A percentile compares a stretch with the other conserved stretches of the same genome.
phyloP scores from a whole-genome alignment of 2,888 invertebrate species.

The Mimachlamys varia region DNA sequence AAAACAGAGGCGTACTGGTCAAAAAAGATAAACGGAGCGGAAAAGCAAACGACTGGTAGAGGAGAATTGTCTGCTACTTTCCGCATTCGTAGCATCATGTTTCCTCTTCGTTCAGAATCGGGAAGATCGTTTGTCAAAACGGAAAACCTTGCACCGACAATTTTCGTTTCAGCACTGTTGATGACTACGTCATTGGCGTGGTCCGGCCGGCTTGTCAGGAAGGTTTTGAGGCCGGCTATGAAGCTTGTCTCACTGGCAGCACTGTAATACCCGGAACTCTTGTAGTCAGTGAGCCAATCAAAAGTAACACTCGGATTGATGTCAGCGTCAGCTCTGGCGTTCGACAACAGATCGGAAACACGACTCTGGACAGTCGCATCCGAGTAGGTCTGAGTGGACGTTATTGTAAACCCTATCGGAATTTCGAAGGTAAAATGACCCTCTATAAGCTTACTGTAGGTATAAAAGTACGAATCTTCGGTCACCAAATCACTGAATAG shows the following conservation, averaged over 20 bases:
- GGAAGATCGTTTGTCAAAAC: constrained; percentile 89
- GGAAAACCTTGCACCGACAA: background rate
- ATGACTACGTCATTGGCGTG: constrained; percentile 39
- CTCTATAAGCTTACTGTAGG: constrained; percentile 54
- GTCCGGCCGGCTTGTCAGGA: background rate
- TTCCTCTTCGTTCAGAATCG: constrained; percentile 84
- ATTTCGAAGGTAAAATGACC: constrained; percentile 57
- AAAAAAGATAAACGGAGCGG: constrained; percentile 66
- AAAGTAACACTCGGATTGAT: background rate
- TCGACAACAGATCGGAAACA: background rate
- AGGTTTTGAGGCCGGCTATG: background rate
- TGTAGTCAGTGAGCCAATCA: constrained; percentile 27
- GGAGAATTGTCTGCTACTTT: constrained; percentile 57
- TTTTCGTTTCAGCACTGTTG: background rate
- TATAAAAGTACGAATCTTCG: constrained; percentile 64
- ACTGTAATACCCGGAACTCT: background rate
- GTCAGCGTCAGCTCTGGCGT: background rate
- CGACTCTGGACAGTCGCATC: background rate
- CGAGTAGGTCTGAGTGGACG: constrained; percentile 50
- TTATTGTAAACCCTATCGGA: constrained; percentile 60
- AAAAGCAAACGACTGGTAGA: constrained; percentile 61
- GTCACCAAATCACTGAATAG: constrained; percentile 63
- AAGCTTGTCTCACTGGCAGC: constrained; percentile 26
- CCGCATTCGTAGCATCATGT: constrained; percentile 64
- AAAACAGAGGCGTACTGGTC: constrained; percentile 71